Percentiles rank a stretch among this genome's conserved stretches.
These are phyloP conservation scores for Lepidiolamprologus cunningtoni DNA, from an alignment of 2,113 vertebrate species.

Conservation along the genomic window DNA sequence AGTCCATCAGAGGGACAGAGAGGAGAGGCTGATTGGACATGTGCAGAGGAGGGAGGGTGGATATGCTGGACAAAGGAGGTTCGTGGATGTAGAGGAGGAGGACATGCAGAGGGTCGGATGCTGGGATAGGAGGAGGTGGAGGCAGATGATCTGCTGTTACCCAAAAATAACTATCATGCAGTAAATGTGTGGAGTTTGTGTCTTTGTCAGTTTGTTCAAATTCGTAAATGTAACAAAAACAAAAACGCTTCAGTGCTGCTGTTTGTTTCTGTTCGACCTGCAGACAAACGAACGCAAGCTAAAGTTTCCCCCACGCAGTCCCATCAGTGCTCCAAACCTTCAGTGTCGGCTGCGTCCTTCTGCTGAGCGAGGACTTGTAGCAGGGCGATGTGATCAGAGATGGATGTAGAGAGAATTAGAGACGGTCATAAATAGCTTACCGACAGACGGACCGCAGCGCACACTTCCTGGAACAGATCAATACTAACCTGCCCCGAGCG, in stretches of 20 bases:
- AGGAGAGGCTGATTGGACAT: background rate
- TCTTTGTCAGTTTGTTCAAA: background rate
- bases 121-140: background rate
- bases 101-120: background rate
- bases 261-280: rapidly evolving
- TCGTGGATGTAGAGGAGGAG: background rate
- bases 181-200: background rate
- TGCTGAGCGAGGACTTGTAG: background rate
- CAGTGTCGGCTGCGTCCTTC: background rate
- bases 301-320: background rate
- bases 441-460: background rate
- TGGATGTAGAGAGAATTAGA: background rate
- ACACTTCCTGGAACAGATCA: conserved; percentile 26
- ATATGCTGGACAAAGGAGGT: rapidly evolving
- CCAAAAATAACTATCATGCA: background rate
- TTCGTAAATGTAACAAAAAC: rapidly evolving
- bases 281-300: background rate
- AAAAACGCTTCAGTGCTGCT: background rate
- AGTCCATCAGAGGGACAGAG: background rate
- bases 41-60: background rate
- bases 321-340: background rate
- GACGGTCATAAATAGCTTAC: conserved; percentile 14
- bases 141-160: background rate
- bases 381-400: background rate
- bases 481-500: background rate